Conservation (phyloP, 2,888 invertebrate genomes). For the Mongoloraphidia duomilia region DNA sequence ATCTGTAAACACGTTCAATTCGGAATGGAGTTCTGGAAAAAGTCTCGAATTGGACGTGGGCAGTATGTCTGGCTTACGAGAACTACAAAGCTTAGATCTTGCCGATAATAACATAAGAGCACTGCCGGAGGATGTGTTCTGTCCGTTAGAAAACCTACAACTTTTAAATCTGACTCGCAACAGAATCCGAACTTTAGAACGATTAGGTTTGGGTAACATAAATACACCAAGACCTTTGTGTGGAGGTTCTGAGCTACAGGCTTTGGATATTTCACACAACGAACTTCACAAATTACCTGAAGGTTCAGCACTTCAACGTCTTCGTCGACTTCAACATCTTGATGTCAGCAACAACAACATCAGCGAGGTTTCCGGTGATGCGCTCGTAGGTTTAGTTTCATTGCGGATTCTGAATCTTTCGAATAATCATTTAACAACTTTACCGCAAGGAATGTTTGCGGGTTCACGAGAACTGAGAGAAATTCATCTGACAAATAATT, state of each 20-base stretch:
- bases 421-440: constrained; percentile 63
- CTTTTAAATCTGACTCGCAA: constrained; percentile 75
- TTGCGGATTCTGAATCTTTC: constrained; percentile 74
- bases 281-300: constrained; percentile 58
- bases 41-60: constrained; percentile 57
- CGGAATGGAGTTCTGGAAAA: constrained; percentile 61
- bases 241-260: constrained; percentile 53
- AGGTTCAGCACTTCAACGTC: constrained; percentile 52
- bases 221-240: constrained; percentile 34
- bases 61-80: constrained; percentile 62
- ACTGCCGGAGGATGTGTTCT: constrained; percentile 65
- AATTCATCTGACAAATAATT: constrained; percentile 73
- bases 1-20: constrained; percentile 64
- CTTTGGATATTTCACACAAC: constrained; percentile 69
- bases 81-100: constrained; percentile 65
- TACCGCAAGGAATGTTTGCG: constrained; percentile 71
- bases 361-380: constrained; percentile 60
- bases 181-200: constrained; percentile 61
- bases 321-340: constrained; percentile 65
- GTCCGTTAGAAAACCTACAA: constrained; percentile 64
- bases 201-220: constrained; percentile 50
- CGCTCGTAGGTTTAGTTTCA: constrained; percentile 63
- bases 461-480: constrained; percentile 69
- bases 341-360: constrained; percentile 74
- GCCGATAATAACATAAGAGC: constrained; percentile 72